Percentiles rank a stretch among this genome's conserved stretches.
phyloP scores from a whole-genome alignment of 2,888 invertebrate genomes.

The Zelleria hepariella region DNA sequence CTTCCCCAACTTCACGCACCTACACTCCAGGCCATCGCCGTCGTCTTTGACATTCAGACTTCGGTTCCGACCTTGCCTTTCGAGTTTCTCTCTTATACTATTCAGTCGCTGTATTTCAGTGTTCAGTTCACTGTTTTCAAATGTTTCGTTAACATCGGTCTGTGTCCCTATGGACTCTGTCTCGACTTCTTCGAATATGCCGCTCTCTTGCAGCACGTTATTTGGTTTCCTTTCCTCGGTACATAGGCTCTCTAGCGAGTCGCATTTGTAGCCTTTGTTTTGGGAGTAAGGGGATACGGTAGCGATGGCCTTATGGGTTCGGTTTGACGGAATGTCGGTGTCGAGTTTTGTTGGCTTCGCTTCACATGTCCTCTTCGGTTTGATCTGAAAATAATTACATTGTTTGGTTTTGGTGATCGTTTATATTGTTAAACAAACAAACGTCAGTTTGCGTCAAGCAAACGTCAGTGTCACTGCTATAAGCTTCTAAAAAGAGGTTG shows the following conservation, averaged over 20 bases:
- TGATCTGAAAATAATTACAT: constrained; percentile 35
- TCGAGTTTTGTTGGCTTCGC: constrained; percentile 45
- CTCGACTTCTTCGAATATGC: constrained; percentile 77
- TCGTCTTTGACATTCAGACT: constrained; percentile 54
- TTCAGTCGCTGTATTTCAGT: constrained; percentile 76
- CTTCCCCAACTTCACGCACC: constrained; percentile 67
- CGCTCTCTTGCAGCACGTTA: constrained; percentile 78
- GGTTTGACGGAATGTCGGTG: constrained; percentile 49
- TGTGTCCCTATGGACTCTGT: constrained; percentile 65
- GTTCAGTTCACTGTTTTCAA: constrained; percentile 68
- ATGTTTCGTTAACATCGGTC: constrained; percentile 70
- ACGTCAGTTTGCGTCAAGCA: no score
- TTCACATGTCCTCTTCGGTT: constrained; percentile 59
- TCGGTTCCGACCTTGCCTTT: constrained; percentile 70
- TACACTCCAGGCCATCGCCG: constrained; percentile 58
- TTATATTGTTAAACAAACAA: not conserved
- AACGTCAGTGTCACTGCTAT: no score
- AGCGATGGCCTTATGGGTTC: constrained; percentile 72
- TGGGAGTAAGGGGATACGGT: constrained; percentile 75
- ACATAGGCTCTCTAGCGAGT: constrained; percentile 53
- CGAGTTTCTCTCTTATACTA: constrained; percentile 74
- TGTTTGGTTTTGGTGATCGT: not conserved
- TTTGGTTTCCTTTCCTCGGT: constrained; percentile 64
- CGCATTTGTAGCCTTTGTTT: constrained; percentile 59
- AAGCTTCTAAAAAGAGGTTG: no score